These are phyloP conservation scores for Peromyscus aztecus DNA, from an alignment of 2,797 vertebrate species.

Conservation along the genomic window DNA sequence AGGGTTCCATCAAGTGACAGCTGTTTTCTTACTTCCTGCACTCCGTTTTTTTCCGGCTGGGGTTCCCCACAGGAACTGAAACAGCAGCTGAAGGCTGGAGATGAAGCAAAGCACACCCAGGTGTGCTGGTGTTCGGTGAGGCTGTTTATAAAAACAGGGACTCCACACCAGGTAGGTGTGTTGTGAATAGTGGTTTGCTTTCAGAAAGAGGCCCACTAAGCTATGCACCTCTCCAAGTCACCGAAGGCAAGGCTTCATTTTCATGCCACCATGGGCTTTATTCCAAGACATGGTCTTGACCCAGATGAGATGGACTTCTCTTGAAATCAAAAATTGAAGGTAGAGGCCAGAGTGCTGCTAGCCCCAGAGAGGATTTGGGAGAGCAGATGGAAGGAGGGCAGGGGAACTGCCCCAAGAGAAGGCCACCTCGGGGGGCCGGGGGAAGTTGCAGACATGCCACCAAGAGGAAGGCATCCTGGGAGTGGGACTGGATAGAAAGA, in stretches of 20 bases:
- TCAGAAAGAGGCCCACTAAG: neutral
- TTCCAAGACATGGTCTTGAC: neutral
- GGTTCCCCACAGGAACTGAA: neutral
- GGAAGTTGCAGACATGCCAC: neutral
- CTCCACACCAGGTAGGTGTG: neutral
- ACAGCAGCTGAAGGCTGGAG: neutral
- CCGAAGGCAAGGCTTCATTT: neutral
- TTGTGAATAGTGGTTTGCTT: neutral
- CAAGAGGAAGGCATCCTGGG: neutral
- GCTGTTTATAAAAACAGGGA: neutral
- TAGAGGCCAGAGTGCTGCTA: neutral
- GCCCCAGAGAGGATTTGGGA: neutral
- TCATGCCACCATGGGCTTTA: neutral
- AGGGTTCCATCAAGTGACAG: neutral
- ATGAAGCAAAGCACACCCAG: neutral
- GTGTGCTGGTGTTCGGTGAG: neutral
- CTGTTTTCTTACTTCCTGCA: neutral
- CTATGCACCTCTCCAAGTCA: neutral
- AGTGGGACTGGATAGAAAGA: neutral
- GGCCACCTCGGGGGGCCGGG: neutral
- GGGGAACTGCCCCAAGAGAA: neutral
- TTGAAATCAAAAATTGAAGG: neutral
- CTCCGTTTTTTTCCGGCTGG: neutral
- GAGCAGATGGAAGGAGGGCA: neutral
- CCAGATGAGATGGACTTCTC: neutral